A percentile compares a stretch with the other conserved stretches of the same genome.
phyloP scores from a whole-genome alignment of 2,113 vertebrate genomes.

The Bos indicus region DNA sequence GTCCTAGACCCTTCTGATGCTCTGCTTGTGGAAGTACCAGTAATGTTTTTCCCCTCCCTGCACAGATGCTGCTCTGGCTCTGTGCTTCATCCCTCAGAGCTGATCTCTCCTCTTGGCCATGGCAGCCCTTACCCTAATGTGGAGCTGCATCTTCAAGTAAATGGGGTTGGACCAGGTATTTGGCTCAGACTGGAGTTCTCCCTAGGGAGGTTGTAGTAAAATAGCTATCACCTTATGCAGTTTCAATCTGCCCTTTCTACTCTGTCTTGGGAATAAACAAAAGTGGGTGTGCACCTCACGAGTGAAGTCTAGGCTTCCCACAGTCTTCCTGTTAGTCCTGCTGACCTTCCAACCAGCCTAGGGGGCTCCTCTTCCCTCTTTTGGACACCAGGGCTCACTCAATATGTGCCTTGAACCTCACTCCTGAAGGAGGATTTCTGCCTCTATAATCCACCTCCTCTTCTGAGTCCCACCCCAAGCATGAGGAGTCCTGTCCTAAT shows the following conservation, averaged over 20 bases:
- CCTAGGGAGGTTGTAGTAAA: not conserved
- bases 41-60: not conserved
- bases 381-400: not conserved
- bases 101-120: not conserved
- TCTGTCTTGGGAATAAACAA: not conserved
- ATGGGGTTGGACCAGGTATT: not conserved
- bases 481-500: not conserved
- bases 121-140: not conserved
- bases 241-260: not conserved
- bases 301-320: not conserved
- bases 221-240: not conserved
- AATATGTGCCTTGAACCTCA: not conserved
- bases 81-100: not conserved
- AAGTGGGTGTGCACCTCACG: not conserved
- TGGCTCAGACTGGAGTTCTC: not conserved
- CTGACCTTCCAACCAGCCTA: not conserved
- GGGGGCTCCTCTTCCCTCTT: not conserved
- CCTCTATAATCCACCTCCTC: not conserved
- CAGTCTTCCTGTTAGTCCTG: not conserved
- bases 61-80: not conserved
- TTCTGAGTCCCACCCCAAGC: not conserved
- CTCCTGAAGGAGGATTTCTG: not conserved
- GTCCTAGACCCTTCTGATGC: not conserved
- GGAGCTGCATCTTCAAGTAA: not conserved
- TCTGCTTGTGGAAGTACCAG: not conserved